Base-by-base conservation (phyloP, 2,888 invertebrate species). In the Caenorhabditis afra region DNA sequence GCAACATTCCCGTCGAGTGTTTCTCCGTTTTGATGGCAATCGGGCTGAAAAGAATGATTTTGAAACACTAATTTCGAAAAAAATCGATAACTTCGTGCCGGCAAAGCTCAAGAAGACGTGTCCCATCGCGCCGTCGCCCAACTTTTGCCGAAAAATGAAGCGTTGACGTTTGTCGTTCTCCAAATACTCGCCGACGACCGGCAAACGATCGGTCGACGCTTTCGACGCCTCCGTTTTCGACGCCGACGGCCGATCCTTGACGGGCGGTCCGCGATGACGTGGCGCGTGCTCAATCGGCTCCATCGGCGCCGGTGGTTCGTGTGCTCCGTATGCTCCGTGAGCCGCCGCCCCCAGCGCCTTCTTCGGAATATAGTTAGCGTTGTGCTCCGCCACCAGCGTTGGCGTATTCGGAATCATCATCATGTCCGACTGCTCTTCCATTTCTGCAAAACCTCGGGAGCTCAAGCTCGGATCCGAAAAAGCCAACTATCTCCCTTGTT, bases 71-170 rank as follows among this genome's bases (percentile, higher is more conserved):
- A 18, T 7, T n/a, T n/a, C 47, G 47, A 7, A 8, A 44, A n/a
- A 44, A 44, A 44, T 14, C 11, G 11, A n/a, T 44, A 8, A 77
- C 77, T 23, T 61, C 11, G 37, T 22, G 37, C 52, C 71, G 45
- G 23, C 18, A 14, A 20, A 16, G 37, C 68, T 80, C 64, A 80
- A 61, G 16, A 80, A 80, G 16, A 80, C 80, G 58, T 75, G 80
- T 18, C 80, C 80, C 80, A 80, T 80, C 3, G 80, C 80, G 12
- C 80, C 80, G 45, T 76, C 80, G 45, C 80, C 80, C 35, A 80
- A 22, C 20, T 75, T 80, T n/a, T 70, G 71, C 3, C 58, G 65
- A 22, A 80, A 61, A 23, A 75, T 37, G 62, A 61, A 74, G n/a
- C 67, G 49, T 2, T 68, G 58, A 1, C 65, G 61, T 53, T 73